Conservation (phyloP, 1,140 invertebrate genomes). For the Macrobrachium rosenbergii region DNA sequence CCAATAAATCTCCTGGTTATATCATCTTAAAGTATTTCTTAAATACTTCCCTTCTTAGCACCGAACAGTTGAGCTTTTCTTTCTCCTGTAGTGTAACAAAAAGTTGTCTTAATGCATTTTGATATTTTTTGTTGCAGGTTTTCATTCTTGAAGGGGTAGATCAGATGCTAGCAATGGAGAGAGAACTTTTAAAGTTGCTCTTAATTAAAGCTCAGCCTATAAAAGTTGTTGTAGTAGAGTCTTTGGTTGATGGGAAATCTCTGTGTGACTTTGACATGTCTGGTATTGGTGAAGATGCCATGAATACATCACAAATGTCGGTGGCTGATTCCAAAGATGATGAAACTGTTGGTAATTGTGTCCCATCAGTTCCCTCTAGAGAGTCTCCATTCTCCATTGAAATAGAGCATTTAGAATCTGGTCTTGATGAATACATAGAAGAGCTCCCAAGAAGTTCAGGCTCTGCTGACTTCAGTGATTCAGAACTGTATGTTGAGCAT, state of each 20-base stretch:
- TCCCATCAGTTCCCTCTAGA: too few species aligned
- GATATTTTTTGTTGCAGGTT: constrained; percentile 15
- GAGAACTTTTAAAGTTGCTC: constrained; percentile 40
- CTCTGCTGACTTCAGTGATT: constrained; percentile 2
- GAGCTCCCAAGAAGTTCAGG: neutral
- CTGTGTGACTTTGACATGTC: constrained; percentile 28
- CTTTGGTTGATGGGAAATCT: neutral
- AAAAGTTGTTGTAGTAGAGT: constrained; percentile 14
- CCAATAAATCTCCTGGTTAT: too few species aligned
- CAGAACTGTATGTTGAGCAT: constrained; percentile 39
- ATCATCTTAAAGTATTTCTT: too few species aligned
- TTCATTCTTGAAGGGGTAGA: constrained; percentile 43
- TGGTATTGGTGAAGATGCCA: constrained; percentile 34
- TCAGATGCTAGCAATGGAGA: constrained; percentile 46
- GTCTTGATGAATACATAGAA: constrained; percentile 27
- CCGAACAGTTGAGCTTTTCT: neutral
- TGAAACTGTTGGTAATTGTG: neutral
- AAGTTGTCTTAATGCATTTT: neutral
- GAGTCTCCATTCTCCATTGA: neutral
- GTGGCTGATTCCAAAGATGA: neutral
- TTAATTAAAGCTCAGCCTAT: constrained; percentile 19
- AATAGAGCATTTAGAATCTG: neutral
- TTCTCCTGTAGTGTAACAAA: neutral
- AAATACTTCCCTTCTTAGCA: neutral
- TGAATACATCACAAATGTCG: neutral